Conservation (phyloP, 2,797 vertebrate genomes). For the Aselliscus stoliczkanus region DNA sequence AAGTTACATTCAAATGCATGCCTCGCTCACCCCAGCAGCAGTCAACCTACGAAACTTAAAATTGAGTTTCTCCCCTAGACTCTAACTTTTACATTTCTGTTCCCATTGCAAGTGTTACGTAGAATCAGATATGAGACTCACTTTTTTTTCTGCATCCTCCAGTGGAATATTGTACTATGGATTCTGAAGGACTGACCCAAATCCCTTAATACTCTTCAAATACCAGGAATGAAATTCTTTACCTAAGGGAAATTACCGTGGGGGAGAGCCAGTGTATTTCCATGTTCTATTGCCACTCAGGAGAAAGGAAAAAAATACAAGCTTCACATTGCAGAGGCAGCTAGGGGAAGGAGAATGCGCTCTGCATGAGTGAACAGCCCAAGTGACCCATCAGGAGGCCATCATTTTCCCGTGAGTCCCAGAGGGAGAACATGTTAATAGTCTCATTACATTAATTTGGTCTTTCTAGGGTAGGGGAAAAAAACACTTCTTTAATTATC, state of each 20-base stretch:
- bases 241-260: constrained; percentile 25
- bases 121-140: background rate
- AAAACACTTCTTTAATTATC: background rate
- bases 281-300: background rate
- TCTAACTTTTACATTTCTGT: background rate
- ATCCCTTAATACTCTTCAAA: background rate
- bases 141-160: background rate
- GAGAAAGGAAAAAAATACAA: background rate
- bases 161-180: constrained; percentile 3
- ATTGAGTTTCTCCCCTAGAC: constrained; percentile 42
- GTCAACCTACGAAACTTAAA: constrained; percentile 35
- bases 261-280: background rate
- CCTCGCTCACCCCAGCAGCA: background rate
- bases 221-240: constrained; percentile 13
- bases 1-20: background rate
- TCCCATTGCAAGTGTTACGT: background rate
- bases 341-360: background rate
- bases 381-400: background rate
- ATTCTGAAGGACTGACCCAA: background rate
- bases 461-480: background rate
- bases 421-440: background rate
- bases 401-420: background rate
- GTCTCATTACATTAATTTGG: background rate
- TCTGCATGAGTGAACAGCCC: background rate
- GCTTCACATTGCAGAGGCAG: background rate